A percentile compares a stretch with the other conserved stretches of the same genome.
These are phyloP conservation scores for Ochropleura leucogaster DNA, from an alignment of 2,888 invertebrate species.

Conservation along the genomic window DNA sequence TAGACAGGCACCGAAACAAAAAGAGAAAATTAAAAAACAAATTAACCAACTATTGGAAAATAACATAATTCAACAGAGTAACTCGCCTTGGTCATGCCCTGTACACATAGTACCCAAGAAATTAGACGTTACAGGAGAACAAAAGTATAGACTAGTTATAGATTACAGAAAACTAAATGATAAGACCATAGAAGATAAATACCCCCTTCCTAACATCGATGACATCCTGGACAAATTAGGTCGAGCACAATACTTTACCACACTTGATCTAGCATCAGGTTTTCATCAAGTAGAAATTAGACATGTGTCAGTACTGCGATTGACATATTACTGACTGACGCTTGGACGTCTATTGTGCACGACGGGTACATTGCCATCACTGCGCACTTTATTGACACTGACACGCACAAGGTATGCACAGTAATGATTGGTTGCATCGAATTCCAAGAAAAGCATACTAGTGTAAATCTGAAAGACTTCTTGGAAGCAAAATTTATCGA, in stretches of 20 bases:
- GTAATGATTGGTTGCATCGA: slow-evolving; percentile 45
- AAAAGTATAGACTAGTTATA: slow-evolving; percentile 11
- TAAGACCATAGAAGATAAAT: slow-evolving; percentile 2
- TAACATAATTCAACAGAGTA: neutral
- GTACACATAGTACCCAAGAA: no score
- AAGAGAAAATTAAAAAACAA: neutral
- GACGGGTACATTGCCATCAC: slow-evolving; percentile 34
- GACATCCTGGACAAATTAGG: slow-evolving; percentile 4
- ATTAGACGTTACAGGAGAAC: neutral
- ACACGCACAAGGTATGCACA: slow-evolving; percentile 23
- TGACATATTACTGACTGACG: slow-evolving; percentile 40
- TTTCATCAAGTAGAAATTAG: slow-evolving; percentile 12
- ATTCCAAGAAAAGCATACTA: slow-evolving; percentile 39
- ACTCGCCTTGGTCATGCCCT: slow-evolving; percentile 3
- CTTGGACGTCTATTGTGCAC: slow-evolving; percentile 21
- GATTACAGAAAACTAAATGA: slow-evolving; percentile 11
- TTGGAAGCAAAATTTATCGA: slow-evolving; percentile 19
- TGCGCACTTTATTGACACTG: slow-evolving; percentile 27
- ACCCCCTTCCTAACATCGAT: neutral
- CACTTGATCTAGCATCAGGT: neutral
- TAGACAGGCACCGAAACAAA: slow-evolving; percentile 8
- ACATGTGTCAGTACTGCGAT: no score
- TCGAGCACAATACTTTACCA: slow-evolving; percentile 2
- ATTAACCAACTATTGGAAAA: neutral
- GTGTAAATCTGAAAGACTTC: slow-evolving; percentile 13